phyloP scores from a whole-genome alignment of 2,797 vertebrate genomes.

The Phalanger gymnotis region DNA sequence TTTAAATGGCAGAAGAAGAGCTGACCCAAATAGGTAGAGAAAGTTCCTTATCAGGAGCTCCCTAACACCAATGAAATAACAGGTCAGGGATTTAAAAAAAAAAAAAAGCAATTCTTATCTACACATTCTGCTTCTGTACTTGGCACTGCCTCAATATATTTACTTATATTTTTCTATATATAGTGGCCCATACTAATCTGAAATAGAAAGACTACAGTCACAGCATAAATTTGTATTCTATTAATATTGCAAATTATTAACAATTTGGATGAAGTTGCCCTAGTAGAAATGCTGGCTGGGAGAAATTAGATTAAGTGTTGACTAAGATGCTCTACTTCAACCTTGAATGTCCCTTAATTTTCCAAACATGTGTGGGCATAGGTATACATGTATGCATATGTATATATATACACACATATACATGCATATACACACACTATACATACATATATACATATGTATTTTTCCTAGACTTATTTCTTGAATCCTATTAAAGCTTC shows the following conservation, averaged over 20 bases:
- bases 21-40: not conserved
- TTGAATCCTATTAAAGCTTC: conserved; percentile 18
- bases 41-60: not conserved
- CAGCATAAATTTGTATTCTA: conserved; percentile 37
- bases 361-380: not conserved
- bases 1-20: not conserved
- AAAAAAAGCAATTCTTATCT: not conserved
- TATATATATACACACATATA: not conserved
- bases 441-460: not conserved
- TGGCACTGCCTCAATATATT: conserved; percentile 24
- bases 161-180: conserved; percentile 38
- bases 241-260: conserved; percentile 50
- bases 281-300: not conserved
- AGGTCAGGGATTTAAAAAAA: not conserved
- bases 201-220: conserved; percentile 30
- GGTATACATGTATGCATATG: not conserved
- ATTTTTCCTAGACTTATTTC: conserved; percentile 31
- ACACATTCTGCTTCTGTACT: not conserved
- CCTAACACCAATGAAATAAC: not conserved
- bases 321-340: not conserved
- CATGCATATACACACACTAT: not conserved
- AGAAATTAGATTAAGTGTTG: conserved; percentile 10
- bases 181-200: conserved; percentile 24
- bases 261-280: conserved; percentile 41
- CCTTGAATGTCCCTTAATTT: conserved; percentile 10